A percentile compares a stretch with the other conserved stretches of the same genome.
These are phyloP conservation scores for Cantharis rufa DNA, from an alignment of 2,888 invertebrate species.

Conservation along the genomic window DNA sequence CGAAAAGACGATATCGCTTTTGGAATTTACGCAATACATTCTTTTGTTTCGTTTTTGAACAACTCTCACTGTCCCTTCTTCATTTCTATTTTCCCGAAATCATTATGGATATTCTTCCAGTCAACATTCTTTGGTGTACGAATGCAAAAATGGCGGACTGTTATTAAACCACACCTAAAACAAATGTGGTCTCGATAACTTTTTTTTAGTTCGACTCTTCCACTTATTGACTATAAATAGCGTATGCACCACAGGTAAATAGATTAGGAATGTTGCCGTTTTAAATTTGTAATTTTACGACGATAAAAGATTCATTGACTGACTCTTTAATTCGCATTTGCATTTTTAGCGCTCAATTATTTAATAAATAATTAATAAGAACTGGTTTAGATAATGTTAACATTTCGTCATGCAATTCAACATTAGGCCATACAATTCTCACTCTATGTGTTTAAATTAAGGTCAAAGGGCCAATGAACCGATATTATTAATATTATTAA, in stretches of 20 bases:
- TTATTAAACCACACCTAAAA: background rate
- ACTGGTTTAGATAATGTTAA: background rate
- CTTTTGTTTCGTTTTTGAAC: background rate
- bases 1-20: background rate
- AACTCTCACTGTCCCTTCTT: background rate
- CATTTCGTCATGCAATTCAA: background rate
- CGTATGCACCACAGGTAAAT: background rate
- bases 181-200: background rate
- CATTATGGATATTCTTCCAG: too few relatives aligned
- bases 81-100: too few relatives aligned
- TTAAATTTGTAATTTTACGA: background rate
- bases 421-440: background rate
- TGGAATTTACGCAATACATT: background rate
- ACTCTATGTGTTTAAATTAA: background rate
- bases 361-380: background rate
- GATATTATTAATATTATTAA: background rate
- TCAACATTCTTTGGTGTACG: too few relatives aligned
- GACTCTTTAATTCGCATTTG: background rate
- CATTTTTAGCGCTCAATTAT: background rate
- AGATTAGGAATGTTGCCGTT: background rate
- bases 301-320: background rate
- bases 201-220: too few relatives aligned
- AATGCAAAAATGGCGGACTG: too few relatives aligned
- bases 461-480: background rate
- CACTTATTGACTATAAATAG: background rate